A percentile compares a stretch with the other conserved stretches of the same genome.
Evolutionary conservation across 2,888 invertebrate species (phyloP).

Genomic region (Cataglyphis rosenhaueri): DNA sequence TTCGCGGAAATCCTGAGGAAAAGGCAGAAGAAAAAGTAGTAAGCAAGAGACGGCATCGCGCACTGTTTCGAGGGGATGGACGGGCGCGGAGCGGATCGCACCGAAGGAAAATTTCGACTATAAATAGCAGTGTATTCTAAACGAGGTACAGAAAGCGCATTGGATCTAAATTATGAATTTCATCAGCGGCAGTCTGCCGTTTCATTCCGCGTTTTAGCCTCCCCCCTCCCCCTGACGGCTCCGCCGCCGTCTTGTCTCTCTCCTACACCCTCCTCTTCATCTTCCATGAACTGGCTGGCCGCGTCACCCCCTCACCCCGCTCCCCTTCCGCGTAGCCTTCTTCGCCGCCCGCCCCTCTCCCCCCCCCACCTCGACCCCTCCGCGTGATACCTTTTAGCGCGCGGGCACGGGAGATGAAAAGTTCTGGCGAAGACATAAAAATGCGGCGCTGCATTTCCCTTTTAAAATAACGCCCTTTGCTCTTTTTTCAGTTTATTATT

Average conservation of each 20-base stretch:
- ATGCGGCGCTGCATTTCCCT: slow-evolving; percentile 85
- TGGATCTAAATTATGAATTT: slow-evolving; percentile 86
- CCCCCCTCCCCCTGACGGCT: slow-evolving; percentile 63
- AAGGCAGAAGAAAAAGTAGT: not conserved
- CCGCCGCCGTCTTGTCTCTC: slow-evolving; percentile 54
- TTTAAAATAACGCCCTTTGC: slow-evolving; percentile 85
- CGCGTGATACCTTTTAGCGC: slow-evolving; percentile 71
- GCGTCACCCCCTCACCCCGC: slow-evolving; percentile 57
- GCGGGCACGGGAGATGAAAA: slow-evolving; percentile 78
- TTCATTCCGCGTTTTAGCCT: slow-evolving; percentile 83
- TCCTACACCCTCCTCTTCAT: slow-evolving; percentile 65
- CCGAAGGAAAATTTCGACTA: slow-evolving; percentile 85
- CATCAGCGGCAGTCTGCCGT: slow-evolving; percentile 85
- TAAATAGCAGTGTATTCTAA: slow-evolving; percentile 86
- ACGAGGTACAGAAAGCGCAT: slow-evolving; percentile 85
- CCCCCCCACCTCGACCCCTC: slow-evolving; percentile 57
- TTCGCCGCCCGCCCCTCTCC: slow-evolving; percentile 1
- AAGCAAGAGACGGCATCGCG: slow-evolving; percentile 56
- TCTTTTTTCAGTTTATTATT: slow-evolving; percentile 85
- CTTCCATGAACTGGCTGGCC: slow-evolving; percentile 64
- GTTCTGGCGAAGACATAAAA: slow-evolving; percentile 85
- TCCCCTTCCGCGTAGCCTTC: slow-evolving; percentile 36
- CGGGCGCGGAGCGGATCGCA: slow-evolving; percentile 75
- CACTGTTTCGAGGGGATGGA: slow-evolving; percentile 48
- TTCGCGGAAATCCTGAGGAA: not conserved